Evolutionary conservation across 2,888 invertebrate species (phyloP).

Genomic region (Pseudeuparius sepicola): DNA sequence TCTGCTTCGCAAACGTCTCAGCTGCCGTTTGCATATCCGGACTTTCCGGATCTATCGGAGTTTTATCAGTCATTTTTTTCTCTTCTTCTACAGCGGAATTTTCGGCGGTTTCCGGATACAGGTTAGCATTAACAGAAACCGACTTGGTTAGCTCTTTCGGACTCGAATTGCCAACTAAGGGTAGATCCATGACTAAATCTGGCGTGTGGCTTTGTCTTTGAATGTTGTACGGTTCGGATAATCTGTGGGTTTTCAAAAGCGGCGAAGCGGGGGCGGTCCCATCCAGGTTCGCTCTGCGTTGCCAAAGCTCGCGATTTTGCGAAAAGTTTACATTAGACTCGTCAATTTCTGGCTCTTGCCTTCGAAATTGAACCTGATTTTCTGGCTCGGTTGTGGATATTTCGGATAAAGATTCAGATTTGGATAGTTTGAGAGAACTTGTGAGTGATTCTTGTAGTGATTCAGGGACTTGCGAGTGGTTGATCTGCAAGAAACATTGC

Average conservation of each 20-base stretch:
- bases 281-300: constrained; percentile 48
- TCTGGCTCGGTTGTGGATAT: no score
- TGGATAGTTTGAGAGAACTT: no score
- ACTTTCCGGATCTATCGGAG: constrained; percentile 32
- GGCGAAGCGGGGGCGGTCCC: constrained; percentile 31
- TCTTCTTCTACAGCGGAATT: no score
- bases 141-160: constrained; percentile 37
- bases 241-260: constrained; percentile 35
- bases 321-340: constrained; percentile 40
- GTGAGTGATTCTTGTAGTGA: no score
- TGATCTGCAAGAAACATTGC: no score
- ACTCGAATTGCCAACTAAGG: constrained; percentile 42
- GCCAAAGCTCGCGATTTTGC: constrained; percentile 51
- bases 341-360: constrained; percentile 30
- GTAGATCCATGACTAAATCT: constrained; percentile 75
- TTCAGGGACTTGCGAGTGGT: no score
- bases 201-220: constrained; percentile 53
- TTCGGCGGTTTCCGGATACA: constrained; percentile 34
- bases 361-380: not conserved
- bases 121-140: constrained; percentile 31
- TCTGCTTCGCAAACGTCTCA: constrained; percentile 68
- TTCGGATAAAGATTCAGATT: no score
- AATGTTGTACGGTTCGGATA: constrained; percentile 35
- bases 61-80: constrained; percentile 20
- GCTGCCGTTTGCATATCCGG: constrained; percentile 64